Evolutionary conservation across 2,797 vertebrate species (phyloP), one percentile per base, ranked within the genome.

Genomic region (Lates japonicus): DNA sequence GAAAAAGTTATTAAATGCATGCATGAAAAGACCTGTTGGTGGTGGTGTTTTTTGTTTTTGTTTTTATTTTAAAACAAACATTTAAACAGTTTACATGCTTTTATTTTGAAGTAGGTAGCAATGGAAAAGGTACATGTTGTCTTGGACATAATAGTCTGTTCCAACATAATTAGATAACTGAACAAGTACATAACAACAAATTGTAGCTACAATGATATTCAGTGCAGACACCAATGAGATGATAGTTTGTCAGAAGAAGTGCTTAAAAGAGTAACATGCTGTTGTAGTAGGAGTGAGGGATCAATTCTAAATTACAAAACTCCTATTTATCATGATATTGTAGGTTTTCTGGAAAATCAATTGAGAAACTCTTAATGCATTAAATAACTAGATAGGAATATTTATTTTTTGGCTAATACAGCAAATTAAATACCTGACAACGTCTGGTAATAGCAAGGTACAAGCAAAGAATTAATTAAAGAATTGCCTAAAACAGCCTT

Each of bases 1-100:
- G 75, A 67, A 58, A 71, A 73, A 63, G 20, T 54, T 46, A 90
- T 81, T 90, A 90, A 90, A 90, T 88, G 83, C 77, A 88, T 89
- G 82, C 76, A 88, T 88, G 33, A 84, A 88, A 84, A 84, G 39
- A 74, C 10, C 2, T 68, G 1, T 41, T 77, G 42, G 19, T 14
- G 44, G 62, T 65, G 57, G 13, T 73, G 12, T 4, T 64, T 48
- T 42, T 41, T 2, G 4, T 37, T 37, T 37, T 41, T 41, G 39
- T 41, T 1, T 39, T 58, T 60, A 33, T 29, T 29, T 29, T 29
- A 29, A 29, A 29, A 29, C 25, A 29, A 29, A 33, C 10, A 9
- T 51, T 61, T 14, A 42, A 33, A 19, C 33, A 46, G 2, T 49
- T 76, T n/a, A 39, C 20, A 41, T 41, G 12, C 10, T 60, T n/a